phyloP scores from a whole-genome alignment of 2,113 vertebrate species.

The Petaurus breviceps region DNA sequence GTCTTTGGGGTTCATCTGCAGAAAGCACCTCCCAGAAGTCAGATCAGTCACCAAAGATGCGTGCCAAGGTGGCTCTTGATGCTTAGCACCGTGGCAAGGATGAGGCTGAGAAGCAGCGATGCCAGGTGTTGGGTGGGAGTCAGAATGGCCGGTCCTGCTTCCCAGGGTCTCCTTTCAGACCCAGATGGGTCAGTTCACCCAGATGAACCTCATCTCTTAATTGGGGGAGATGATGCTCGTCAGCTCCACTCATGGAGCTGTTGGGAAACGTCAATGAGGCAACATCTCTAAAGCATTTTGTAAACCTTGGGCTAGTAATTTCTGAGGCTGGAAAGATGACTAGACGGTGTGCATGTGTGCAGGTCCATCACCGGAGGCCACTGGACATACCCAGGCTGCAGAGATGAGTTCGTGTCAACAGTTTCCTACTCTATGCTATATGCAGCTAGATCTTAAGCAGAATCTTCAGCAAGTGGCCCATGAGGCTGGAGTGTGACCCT shows the following conservation, averaged over 20 bases:
- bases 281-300: not conserved
- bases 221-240: not conserved
- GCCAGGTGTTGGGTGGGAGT: not conserved
- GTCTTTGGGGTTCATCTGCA: not conserved
- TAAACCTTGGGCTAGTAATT: rapidly evolving
- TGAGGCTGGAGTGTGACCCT: not conserved
- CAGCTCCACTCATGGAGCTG: not conserved
- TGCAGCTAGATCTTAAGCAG: not conserved
- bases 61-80: rapidly evolving
- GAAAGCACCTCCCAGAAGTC: not conserved
- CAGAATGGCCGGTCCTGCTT: not conserved
- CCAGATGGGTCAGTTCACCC: not conserved
- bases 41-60: rapidly evolving
- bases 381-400: too few relatives aligned
- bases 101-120: too few relatives aligned
- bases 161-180: too few relatives aligned
- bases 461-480: rapidly evolving
- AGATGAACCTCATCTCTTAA: not conserved
- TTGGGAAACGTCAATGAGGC: not conserved
- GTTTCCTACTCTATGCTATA: not conserved
- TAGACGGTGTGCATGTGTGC: not conserved
- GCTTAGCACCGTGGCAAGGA: too few relatives aligned
- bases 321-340: not conserved
- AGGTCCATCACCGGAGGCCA: too few relatives aligned
- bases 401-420: not conserved